Evolutionary conservation across 2,888 invertebrate genomes (phyloP), one percentile per base, ranked within the genome.

Genomic region (Gymnoscelis rufifasciata): DNA sequence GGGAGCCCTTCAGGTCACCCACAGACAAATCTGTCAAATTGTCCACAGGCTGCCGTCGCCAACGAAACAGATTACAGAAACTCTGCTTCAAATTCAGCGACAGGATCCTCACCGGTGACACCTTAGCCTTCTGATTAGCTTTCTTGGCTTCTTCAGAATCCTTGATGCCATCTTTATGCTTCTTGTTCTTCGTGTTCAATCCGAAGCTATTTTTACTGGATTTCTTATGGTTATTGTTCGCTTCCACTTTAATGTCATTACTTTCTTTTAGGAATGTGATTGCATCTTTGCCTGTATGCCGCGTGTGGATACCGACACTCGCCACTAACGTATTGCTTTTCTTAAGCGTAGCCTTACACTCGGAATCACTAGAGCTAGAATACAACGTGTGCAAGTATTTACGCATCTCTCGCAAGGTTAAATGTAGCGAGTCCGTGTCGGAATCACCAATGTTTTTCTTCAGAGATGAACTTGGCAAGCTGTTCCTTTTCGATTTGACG

Each of bases 351-450:
- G 77, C 88, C 52, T 79, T 75, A 55, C 79, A 81, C 63, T 86
- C 88, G 0, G 93, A 92, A 66, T 93, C 93, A 64, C 92, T 92
- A 36, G 92, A 92, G 74, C 92, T 93, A 26, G 94, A 94, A 73
- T 95, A 95, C 31, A 95, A 84, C 5, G 93, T 94, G 58, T 95
- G 94, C 64, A 95, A 89, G 74, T 95, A 95, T 66, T 94, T 93
- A 54, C 95, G 91, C 68, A 95, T 95, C 81, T 95, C 95, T 60
- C 94, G 93, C 46, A 96, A 80, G 7, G 95, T 95, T 92, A 95
- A 93, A 73, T 95, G 95, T 53, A 95, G 91, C 2, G 87, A 81
- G 71, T 95, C 95, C 1, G 90, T 90, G 43, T 90, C 90, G 38
- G 90, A 90, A 52, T 91, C 91, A 10, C 88, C 81, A 14, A 66